phyloP scores from a whole-genome alignment of 2,113 vertebrate species.

The Psittacula cyanocephala region DNA sequence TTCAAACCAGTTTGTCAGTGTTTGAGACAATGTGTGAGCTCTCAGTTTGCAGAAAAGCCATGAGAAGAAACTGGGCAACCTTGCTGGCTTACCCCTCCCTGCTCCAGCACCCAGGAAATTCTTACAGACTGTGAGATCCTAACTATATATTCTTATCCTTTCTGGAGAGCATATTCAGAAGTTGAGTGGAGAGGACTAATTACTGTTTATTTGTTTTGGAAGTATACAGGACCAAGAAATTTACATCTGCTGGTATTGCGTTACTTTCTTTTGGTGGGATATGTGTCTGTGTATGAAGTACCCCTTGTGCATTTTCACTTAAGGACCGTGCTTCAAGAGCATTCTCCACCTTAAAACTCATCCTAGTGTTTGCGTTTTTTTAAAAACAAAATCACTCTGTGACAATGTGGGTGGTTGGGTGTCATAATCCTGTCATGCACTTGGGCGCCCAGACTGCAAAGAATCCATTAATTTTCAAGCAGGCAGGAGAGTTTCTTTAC shows the following conservation, averaged over 20 bases:
- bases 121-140: neutral
- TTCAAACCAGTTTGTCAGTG: neutral
- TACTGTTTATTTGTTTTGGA: neutral
- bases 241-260: neutral
- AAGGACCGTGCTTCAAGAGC: neutral
- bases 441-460: conserved; percentile 57
- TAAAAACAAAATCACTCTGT: neutral
- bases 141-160: neutral
- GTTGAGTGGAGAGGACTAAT: neutral
- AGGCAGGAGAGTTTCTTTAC: conserved; percentile 48
- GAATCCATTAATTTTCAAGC: conserved; percentile 24
- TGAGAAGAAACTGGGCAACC: neutral
- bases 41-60: neutral
- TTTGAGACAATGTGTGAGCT: neutral
- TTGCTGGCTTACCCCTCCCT: neutral
- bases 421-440: conserved; percentile 67
- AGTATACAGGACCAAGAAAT: neutral
- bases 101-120: neutral
- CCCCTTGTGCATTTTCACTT: neutral
- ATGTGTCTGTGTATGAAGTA: neutral
- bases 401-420: conserved; percentile 50
- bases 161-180: neutral
- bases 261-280: neutral
- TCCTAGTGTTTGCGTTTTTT: neutral
- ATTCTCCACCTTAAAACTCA: conserved; percentile 10